Conservation (phyloP, 2,797 vertebrate species). For the Sphenodon punctatus region DNA sequence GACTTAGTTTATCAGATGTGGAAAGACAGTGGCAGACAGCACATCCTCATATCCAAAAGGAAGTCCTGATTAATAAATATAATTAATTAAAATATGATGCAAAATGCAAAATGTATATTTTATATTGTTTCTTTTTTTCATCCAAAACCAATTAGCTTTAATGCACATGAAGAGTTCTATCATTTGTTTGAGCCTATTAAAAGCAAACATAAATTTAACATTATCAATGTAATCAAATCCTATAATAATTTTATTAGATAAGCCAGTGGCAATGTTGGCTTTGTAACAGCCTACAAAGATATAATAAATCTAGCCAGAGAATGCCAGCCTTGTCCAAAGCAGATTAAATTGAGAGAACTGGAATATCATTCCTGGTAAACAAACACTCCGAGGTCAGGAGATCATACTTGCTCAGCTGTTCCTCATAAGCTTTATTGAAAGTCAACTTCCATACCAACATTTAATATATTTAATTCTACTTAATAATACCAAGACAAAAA, state of each 20-base stretch:
- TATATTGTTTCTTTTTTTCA: not conserved
- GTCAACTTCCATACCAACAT: conserved; percentile 62
- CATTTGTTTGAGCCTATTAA: conserved; percentile 15
- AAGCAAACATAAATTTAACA: conserved; percentile 11
- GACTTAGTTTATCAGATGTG: not conserved
- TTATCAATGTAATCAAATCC: conserved; percentile 41
- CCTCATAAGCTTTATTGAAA: conserved; percentile 60
- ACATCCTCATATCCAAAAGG: not conserved
- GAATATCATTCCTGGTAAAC: conserved; percentile 67
- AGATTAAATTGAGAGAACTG: conserved; percentile 61
- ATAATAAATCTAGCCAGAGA: conserved; percentile 49
- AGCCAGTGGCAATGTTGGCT: conserved; percentile 44
- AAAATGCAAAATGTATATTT: conserved; percentile 17
- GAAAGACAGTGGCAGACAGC: not conserved
- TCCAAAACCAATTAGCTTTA: not conserved
- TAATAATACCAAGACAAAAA: conserved; percentile 26
- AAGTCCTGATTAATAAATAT: conserved; percentile 15
- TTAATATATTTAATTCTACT: conserved; percentile 48
- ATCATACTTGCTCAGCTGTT: conserved; percentile 60
- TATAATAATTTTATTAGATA: conserved; percentile 56
- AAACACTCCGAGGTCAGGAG: conserved; percentile 59
- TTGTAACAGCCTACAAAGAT: conserved; percentile 43
- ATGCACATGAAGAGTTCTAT: not conserved
- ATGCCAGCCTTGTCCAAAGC: conserved; percentile 52
- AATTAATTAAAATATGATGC: not conserved